Evolutionary conservation across 1,140 invertebrate genomes (phyloP).

Genomic region (Hermetia illucens): DNA sequence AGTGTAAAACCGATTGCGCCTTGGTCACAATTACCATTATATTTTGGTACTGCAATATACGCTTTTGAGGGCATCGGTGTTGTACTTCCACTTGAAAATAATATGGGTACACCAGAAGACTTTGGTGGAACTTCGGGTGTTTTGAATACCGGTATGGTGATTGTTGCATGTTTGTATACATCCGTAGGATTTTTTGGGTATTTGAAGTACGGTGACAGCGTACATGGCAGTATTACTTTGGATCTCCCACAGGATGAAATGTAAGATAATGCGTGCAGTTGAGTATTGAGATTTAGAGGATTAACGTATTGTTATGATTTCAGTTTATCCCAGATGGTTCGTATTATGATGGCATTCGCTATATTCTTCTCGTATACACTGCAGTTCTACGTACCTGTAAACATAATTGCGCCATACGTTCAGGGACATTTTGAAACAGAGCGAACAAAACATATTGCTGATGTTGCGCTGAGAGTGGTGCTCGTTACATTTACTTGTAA

Average conservation of each 20-base stretch:
- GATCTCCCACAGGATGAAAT: slow-evolving; percentile 57
- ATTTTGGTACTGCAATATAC: slow-evolving; percentile 79
- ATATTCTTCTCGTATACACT: slow-evolving; percentile 80
- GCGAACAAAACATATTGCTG: slow-evolving; percentile 41
- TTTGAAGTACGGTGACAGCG: slow-evolving; percentile 67
- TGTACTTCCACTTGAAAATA: slow-evolving; percentile 69
- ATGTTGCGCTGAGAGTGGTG: slow-evolving; percentile 50
- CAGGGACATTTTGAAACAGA: slow-evolving; percentile 43
- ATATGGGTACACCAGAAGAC: slow-evolving; percentile 72
- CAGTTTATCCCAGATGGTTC: slow-evolving; percentile 67
- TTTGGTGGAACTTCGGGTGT: slow-evolving; percentile 74
- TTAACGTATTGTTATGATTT: slow-evolving; percentile 22
- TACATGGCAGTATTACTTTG: slow-evolving; percentile 69
- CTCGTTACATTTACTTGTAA: slow-evolving; percentile 71
- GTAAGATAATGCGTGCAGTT: slow-evolving; percentile 38
- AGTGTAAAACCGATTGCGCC: slow-evolving; percentile 46
- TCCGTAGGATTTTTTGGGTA: slow-evolving; percentile 85
- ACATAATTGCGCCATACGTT: slow-evolving; percentile 70
- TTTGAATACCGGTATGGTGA: slow-evolving; percentile 75
- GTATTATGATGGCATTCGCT: slow-evolving; percentile 68
- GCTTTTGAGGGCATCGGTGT: slow-evolving; percentile 39
- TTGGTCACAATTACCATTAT: slow-evolving; percentile 56
- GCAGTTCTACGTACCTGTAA: slow-evolving; percentile 86
- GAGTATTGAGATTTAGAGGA: background rate
- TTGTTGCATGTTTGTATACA: slow-evolving; percentile 68